Evolutionary conservation across 2,888 invertebrate genomes (phyloP).

Genomic region (Phasia obesa): DNA sequence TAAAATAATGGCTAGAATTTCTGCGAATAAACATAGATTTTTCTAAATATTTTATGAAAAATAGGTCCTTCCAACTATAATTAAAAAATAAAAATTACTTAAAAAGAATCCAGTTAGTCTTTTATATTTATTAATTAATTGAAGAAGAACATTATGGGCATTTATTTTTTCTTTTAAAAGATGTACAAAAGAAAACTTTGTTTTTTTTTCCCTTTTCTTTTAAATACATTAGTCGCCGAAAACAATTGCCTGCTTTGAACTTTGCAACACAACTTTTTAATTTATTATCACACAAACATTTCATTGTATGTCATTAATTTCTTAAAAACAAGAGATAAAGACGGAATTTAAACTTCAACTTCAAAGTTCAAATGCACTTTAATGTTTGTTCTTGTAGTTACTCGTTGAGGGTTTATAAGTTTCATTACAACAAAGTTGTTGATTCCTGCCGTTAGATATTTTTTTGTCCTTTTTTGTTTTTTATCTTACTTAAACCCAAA

Average conservation of each 20-base stretch:
- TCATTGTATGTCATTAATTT: slow-evolving; percentile 37
- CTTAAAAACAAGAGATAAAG: not conserved
- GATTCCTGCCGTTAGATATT: slow-evolving; percentile 14
- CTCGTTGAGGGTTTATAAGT: slow-evolving; percentile 39
- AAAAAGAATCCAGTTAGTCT: too few relatives aligned
- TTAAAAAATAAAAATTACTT: too few relatives aligned
- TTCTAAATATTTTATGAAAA: too few relatives aligned
- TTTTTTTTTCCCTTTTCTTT: not conserved
- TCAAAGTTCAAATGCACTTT: slow-evolving; percentile 57
- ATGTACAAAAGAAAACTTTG: too few relatives aligned
- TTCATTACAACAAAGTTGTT: slow-evolving; percentile 28
- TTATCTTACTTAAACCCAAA: slow-evolving; percentile 25
- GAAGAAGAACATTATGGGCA: too few relatives aligned
- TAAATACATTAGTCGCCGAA: not conserved
- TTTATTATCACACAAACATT: slow-evolving; percentile 26
- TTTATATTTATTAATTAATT: too few relatives aligned
- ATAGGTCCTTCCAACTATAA: too few relatives aligned
- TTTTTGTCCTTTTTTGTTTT: not conserved
- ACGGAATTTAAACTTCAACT: slow-evolving; percentile 18
- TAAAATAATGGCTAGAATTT: too few relatives aligned
- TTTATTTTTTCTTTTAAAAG: too few relatives aligned
- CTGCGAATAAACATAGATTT: too few relatives aligned
- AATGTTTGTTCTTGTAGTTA: slow-evolving; percentile 56
- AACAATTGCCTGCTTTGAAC: not conserved
- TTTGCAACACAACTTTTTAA: slow-evolving; percentile 18